These are phyloP conservation scores for Pentalonia nigronervosa DNA, from an alignment of 1,140 invertebrate genomes.

Conservation along the genomic window DNA sequence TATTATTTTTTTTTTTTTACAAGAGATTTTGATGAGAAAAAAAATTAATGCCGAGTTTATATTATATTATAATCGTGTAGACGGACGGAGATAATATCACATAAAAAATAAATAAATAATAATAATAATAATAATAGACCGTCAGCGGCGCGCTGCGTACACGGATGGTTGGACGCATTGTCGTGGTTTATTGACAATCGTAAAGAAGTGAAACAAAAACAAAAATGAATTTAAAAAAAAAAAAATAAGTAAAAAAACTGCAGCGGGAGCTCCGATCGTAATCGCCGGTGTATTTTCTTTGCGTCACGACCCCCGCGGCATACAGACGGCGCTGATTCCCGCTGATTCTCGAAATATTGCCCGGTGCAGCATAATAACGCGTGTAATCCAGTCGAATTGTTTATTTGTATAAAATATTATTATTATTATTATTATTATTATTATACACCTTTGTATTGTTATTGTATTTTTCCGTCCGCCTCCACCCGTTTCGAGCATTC, in stretches of 20 bases:
- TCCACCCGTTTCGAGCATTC: neutral
- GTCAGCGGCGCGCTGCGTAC: neutral
- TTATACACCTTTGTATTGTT: neutral
- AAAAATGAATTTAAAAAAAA: neutral
- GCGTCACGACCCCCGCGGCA: neutral
- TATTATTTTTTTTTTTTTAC: neutral
- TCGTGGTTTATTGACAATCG: slow-evolving; percentile 47
- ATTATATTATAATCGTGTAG: slow-evolving; percentile 20
- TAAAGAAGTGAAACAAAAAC: neutral
- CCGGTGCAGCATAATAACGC: neutral
- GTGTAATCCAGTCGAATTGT: neutral
- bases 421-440: neutral
- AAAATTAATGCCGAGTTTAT: slow-evolving; percentile 47
- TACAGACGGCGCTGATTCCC: neutral
- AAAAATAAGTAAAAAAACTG: slow-evolving; percentile 19
- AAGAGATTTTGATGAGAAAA: slow-evolving; percentile 23
- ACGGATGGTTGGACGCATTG: slow-evolving; percentile 45
- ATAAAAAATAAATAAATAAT: slow-evolving; percentile 3
- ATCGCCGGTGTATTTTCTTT: slow-evolving; percentile 45
- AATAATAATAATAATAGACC: slow-evolving; percentile 25
- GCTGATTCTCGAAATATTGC: slow-evolving; percentile 29
- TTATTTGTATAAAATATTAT: neutral
- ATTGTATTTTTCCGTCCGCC: neutral
- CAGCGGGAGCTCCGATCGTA: slow-evolving; percentile 53
- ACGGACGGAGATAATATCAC: slow-evolving; percentile 47